Conservation (phyloP, 2,113 vertebrate genomes). For the Nerophis ophidion region DNA sequence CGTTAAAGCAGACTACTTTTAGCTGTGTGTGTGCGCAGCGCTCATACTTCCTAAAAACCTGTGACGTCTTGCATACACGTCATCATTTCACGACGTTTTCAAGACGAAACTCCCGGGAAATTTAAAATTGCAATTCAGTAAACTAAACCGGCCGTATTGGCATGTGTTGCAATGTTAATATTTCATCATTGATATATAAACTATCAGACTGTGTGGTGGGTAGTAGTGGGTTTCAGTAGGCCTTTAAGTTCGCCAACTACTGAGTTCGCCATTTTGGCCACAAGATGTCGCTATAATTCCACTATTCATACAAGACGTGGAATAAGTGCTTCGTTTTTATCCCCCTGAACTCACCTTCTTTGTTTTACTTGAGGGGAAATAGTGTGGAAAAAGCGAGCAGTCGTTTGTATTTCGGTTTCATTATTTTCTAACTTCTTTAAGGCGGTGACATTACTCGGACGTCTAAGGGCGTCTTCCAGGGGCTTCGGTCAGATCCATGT, state of each 20-base stretch:
- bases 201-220: too few species aligned
- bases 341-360: background rate
- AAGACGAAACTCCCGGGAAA: too few species aligned
- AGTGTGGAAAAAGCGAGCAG: background rate
- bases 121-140: too few species aligned
- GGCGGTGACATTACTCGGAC: conserved; percentile 35
- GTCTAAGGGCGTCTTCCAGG: conserved; percentile 35
- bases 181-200: too few species aligned
- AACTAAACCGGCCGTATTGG: too few species aligned
- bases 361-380: background rate
- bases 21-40: too few species aligned
- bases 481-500: conserved; percentile 38
- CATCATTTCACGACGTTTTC: too few species aligned
- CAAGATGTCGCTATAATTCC: conserved; percentile 34
- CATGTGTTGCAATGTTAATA: too few species aligned
- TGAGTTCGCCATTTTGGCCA: conserved; percentile 19
- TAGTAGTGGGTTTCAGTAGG: too few species aligned
- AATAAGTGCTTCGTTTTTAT: background rate
- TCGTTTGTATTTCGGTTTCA: background rate
- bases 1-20: too few species aligned
- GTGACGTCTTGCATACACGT: too few species aligned
- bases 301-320: background rate
- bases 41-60: too few species aligned
- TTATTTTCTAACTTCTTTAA: background rate
- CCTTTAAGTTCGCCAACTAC: background rate